phyloP scores from a whole-genome alignment of 2,888 invertebrate species.

The Lasioglossum leucozonium region DNA sequence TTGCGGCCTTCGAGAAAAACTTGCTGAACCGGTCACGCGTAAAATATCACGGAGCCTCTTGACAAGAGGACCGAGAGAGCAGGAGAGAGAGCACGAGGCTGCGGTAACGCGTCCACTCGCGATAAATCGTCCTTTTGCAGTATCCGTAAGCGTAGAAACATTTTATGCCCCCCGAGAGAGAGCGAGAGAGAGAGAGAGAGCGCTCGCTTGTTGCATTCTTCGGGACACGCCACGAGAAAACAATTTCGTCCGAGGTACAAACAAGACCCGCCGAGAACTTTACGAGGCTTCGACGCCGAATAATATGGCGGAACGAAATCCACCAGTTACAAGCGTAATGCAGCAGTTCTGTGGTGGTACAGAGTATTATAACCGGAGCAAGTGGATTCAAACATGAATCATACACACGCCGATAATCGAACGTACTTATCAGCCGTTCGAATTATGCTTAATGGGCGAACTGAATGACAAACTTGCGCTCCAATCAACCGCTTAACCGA shows the following conservation, averaged over 20 bases:
- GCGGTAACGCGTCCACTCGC: slow-evolving; percentile 62
- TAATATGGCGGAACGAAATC: not conserved
- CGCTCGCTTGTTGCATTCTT: slow-evolving; percentile 30
- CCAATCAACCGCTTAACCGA: too few relatives aligned
- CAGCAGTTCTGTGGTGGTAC: too few relatives aligned
- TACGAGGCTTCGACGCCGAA: not conserved
- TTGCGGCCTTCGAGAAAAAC: slow-evolving; percentile 74
- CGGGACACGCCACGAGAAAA: not conserved
- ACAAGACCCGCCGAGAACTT: not conserved
- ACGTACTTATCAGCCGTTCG: too few relatives aligned
- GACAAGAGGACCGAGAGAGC: slow-evolving; percentile 62
- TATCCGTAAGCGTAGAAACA: slow-evolving; percentile 51
- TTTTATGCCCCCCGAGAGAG: slow-evolving; percentile 17
- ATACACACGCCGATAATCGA: too few relatives aligned
- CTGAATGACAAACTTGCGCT: too few relatives aligned
- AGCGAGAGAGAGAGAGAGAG: too few relatives aligned
- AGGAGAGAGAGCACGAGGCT: slow-evolving; percentile 63
- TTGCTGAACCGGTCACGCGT: slow-evolving; percentile 70
- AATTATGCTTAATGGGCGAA: too few relatives aligned
- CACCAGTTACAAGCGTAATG: not conserved
- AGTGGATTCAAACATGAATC: too few relatives aligned
- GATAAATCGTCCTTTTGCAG: slow-evolving; percentile 61
- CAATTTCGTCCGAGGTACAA: slow-evolving; percentile 12
- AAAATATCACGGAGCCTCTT: slow-evolving; percentile 65
- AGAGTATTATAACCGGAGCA: too few relatives aligned